These are phyloP conservation scores for Aradophagus sp. DNA, from an alignment of 1,140 invertebrate species.

Conservation along the genomic window DNA sequence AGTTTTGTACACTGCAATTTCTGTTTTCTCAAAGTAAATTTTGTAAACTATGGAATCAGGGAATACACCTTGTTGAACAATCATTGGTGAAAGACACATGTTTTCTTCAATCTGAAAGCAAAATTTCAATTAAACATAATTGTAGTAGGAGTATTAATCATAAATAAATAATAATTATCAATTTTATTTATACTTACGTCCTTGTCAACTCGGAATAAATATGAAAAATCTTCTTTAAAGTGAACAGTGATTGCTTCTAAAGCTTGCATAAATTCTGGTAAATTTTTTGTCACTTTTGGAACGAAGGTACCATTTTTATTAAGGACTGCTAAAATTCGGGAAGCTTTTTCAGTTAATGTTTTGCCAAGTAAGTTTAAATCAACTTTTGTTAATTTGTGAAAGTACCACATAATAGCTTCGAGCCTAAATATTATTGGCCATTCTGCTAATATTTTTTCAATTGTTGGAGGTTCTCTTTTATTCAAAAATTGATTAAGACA, in stretches of 20 bases:
- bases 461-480: background rate
- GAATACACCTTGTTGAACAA: background rate
- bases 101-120: constrained; percentile 2
- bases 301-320: constrained; percentile 1
- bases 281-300: constrained; percentile 2
- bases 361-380: constrained; percentile 6
- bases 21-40: constrained; percentile 15
- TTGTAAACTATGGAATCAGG: constrained; percentile 2
- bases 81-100: constrained; percentile 2
- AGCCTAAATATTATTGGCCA: constrained; percentile 11
- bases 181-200: background rate
- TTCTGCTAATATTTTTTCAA: background rate
- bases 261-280: constrained; percentile 7
- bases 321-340: constrained; percentile 2
- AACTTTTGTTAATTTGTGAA: background rate
- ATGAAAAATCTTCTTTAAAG: constrained; percentile 15
- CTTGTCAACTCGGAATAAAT: constrained; percentile 11
- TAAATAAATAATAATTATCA: no score
- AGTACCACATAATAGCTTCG: constrained; percentile 4
- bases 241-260: constrained; percentile 7
- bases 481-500: constrained; percentile 3
- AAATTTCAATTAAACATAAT: constrained; percentile 6
- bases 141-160: background rate
- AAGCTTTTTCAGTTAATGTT: constrained; percentile 6
- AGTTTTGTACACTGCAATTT: constrained; percentile 3